Base-by-base conservation (phyloP, 1,140 invertebrate genomes). In the Procambarus virginalis region DNA sequence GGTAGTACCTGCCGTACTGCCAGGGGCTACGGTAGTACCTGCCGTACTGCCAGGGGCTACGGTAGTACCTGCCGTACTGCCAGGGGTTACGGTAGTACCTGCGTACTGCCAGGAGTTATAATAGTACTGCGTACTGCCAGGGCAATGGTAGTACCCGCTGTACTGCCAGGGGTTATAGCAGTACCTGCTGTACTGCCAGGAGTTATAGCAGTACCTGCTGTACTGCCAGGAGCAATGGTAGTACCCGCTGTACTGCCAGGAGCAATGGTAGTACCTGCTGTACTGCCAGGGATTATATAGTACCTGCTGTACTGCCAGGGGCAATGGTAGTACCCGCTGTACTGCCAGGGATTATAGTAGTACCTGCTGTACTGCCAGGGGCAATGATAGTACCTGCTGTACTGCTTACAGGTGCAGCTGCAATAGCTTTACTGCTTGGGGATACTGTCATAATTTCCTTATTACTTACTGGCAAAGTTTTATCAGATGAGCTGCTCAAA, bases 361-460 rank as follows among this genome's bases (percentile, higher is more conserved):
- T 64, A 64, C 20, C 20, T 64, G 60, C 60, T 20, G 60, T 17
- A 64, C 60, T 64, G 20, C 14, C 17, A 14, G 3, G 60, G 17
- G 3, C 9, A 14, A 64, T 14, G 17, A 5, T 64, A 3, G 14
- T 64, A 64, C 60, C 17, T 2, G 17, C 60, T 20, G 17, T 17
- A 64, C 60, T 64, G 17, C 14, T 64, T 64, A 14, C 9, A 14
- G 60, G 60, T 64, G 17, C 60, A 64, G 60, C 6, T 17, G 14
- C 14, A 68, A 20, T 12, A 9, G 68, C 60, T 8, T 3, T 17
- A 64, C 60, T 64, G 55, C 34, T 82, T 68, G 20, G 22, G 46
- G 80, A 5, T 68, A 82, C 80, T 68, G n/a, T 68, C 34, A 20
- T 68, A 82, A 22, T 82, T 68, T 22, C 68, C 22, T 20, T 34